phyloP scores from a whole-genome alignment of 2,113 vertebrate genomes.

The Nothoprocta perdicaria region DNA sequence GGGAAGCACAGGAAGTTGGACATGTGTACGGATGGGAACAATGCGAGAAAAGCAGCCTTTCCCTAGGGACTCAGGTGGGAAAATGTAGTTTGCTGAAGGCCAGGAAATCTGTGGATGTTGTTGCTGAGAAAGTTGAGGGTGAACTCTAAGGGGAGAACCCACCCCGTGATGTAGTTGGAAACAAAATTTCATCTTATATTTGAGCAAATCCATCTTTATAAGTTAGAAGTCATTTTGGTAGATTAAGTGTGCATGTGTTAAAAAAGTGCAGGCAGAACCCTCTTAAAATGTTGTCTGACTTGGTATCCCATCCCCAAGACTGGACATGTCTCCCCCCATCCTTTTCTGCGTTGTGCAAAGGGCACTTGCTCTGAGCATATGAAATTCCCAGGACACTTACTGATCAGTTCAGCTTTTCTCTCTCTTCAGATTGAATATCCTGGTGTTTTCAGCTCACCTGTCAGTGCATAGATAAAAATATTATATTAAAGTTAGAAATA shows the following conservation, averaged over 20 bases:
- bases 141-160: background rate
- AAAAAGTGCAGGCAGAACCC: background rate
- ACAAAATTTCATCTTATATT: background rate
- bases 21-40: fast-evolving
- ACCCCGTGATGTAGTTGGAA: background rate
- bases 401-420: background rate
- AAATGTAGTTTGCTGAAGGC: background rate
- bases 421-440: background rate
- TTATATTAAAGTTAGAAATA: background rate
- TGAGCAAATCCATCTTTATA: background rate
- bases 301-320: background rate
- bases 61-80: background rate
- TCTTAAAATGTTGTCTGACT: background rate
- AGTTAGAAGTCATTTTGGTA: background rate
- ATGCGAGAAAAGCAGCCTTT: background rate
- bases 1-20: background rate
- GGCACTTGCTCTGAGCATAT: background rate
- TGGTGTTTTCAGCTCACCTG: background rate
- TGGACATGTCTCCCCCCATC: background rate
- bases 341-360: background rate
- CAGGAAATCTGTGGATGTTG: background rate
- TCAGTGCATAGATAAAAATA: background rate
- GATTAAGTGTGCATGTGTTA: background rate
- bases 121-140: background rate
- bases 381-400: background rate